These are phyloP conservation scores for Oxycera nigricornis DNA, from an alignment of 2,888 invertebrate species.

Conservation along the genomic window DNA sequence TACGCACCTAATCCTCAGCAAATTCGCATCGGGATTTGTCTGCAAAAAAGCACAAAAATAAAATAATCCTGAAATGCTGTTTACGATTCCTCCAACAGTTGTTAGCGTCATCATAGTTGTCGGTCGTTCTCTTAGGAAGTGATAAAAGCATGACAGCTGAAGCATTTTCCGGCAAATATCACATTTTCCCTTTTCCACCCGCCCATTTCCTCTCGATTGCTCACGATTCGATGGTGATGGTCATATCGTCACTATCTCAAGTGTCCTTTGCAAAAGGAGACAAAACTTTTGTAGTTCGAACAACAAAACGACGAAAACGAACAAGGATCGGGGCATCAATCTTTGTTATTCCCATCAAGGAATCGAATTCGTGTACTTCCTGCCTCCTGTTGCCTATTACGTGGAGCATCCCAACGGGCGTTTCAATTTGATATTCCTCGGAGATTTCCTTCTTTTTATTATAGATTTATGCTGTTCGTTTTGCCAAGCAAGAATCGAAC, in stretches of 20 bases:
- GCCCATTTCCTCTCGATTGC: background rate
- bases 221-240: no score
- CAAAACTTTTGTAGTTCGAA: background rate
- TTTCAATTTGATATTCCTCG: slow-evolving; percentile 24
- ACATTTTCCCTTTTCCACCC: background rate
- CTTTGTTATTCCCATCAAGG: slow-evolving; percentile 27
- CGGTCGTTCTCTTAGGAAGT: slow-evolving; percentile 25
- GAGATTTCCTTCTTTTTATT: slow-evolving; percentile 1
- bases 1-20: background rate
- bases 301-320: background rate
- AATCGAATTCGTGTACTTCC: slow-evolving; percentile 14
- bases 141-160: slow-evolving; percentile 30
- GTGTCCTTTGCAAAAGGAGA: background rate
- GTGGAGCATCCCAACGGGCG: slow-evolving; percentile 5
- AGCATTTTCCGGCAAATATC: slow-evolving; percentile 27
- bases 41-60: background rate
- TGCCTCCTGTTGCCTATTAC: slow-evolving; percentile 6
- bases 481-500: background rate
- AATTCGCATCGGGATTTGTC: background rate
- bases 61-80: background rate
- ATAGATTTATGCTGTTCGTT: slow-evolving; percentile 16
- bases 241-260: slow-evolving; percentile 23
- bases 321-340: slow-evolving; percentile 33
- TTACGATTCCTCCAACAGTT: slow-evolving; percentile 37
- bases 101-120: slow-evolving; percentile 28